Evolutionary conservation across 1,140 invertebrate genomes (phyloP), one percentile per base, ranked within the genome.

Genomic region (Parapsyche elsis): DNA sequence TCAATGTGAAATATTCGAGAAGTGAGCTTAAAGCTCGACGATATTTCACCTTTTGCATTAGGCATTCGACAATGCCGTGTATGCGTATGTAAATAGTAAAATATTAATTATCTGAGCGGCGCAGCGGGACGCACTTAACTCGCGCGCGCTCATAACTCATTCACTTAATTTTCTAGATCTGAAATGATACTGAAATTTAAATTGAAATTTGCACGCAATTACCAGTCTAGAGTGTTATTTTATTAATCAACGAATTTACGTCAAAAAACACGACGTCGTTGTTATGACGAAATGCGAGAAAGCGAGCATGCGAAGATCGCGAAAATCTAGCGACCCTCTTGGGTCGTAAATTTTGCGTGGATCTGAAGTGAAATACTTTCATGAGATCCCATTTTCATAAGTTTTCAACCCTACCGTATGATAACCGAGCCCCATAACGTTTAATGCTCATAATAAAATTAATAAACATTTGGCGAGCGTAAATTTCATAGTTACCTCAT

Each of bases 361-460:
- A 74, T 23, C 71, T 45, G 53, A 57, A 21, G 46, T 75, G 53
- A 75, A 75, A 57, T 75, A 59, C 57, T 75, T 75, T 75, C 53
- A 75, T 24, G 24, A 49, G 23, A n/a, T 26, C n/a, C 16, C 73
- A 30, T 75, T 75, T 75, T 75, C 73, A 75, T 75, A 75, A 75
- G 46, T 75, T 75, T 71, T 59, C 73, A 53, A 23, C 64, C 21
- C 46, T 49, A 10, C 26, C 24, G 23, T 30, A 57, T 75, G 53
- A 75, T 59, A 53, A 75, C 73, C 73, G 53, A 75, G 46, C 73
- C 24, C 2, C 46, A 75, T 75, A 73, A 73, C 71, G 46, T 30
- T 57, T 75, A 75, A 59, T 75, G 53, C 16, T 75, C 46, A 30
- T 75, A 75, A 75, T 75, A 75, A 75, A 75, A 75, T 75, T 75